Base-by-base conservation (phyloP, 2,113 vertebrate genomes). In the Orientallactaga bullata region DNA sequence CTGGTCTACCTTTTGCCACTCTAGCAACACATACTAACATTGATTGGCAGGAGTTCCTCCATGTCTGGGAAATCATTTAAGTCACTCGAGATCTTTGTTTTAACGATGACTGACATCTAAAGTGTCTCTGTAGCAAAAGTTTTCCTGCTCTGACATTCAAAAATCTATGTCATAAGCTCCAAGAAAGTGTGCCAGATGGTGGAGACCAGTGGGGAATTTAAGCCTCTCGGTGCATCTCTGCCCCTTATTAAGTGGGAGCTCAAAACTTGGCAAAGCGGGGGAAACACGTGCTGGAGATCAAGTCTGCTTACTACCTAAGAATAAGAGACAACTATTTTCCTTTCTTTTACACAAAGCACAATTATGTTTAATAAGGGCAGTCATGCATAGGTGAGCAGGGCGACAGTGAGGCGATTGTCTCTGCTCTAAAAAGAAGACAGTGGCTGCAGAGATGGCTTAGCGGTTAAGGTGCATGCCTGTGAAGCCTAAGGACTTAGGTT, bases 101-200 rank as follows among this genome's bases (percentile, higher is more conserved):
- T 91, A 92, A 91, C 74, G 80, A 82, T 93, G 86, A 96, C 17
- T 97, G 96, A 80, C 84, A 95, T 87, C 73, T 79, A 83, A 94
- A 78, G 28, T 76, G 26, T 90, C 88, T 95, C 79, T 39, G 51
- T 87, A 92, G 65, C 88, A 88, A 58, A 96, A 79, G 63, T 90
- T 92, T 93, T 88, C 82, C 39, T 97, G 86, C 85, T 85, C 66
- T 95, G 91, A 95, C 95, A 95, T 97, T 94, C 69, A 92, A 94
- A 96, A 94, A 66, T 89, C 81, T 91, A 71, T 92, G 93, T 96
- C 96, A 94, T 20, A 66, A 80, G 18, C 81, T 95, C 72, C 63
- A 91, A 73, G 85, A 95, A 94, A 95, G 89, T 73, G 37, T 93
- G 81, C 96, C 95, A 96, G 93, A 94, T 95, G 96, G 93, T 58